Base-by-base conservation (phyloP, 2,797 vertebrate species). In the Buphagus erythrorhynchus region DNA sequence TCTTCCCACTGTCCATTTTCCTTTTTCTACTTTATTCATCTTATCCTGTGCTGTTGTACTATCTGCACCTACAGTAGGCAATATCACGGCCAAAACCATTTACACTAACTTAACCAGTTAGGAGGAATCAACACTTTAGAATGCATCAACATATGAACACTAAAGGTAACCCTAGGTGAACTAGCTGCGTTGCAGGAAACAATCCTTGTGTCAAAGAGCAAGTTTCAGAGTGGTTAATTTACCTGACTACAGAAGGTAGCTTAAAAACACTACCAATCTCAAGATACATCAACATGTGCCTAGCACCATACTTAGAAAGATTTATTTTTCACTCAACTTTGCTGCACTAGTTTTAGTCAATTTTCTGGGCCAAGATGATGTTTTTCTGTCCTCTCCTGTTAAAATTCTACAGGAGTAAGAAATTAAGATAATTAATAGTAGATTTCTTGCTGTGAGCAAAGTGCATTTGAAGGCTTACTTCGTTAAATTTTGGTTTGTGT, bases 291-390 rank as follows among this genome's bases (percentile, higher is more conserved):
- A 82, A n/a, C 6, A 13, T 1, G 8, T 62, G 57, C 46, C 4
- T 24, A 78, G 54, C 8, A 72, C 19, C 1, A 0, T 43, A 40
- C 19, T 78, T 36, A 49, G 0, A 66, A 52, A 35, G 0, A 1
- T 40, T 93, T 57, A 20, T 28, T 25, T 71, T 42, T 46, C 28
- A 59, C 18, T 62, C 26, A 82, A 38, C 48, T 90, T 66, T 5
- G 77, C 28, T 38, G 19, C 7, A 71, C 20, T 24, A 49, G 11
- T 66, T 83, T 66, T 28, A 79, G 16, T 10, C 1, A 1, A 38
- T 29, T 38, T 83, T 88, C 55, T 48, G 12, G 24, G 35, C 5
- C 24, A 90, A 31, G 40, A 88, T n/a, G 26, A 83, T 21, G 66
- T 87, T 89, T 71, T 83, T 33, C 75, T 92, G 59, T 77, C 65